These are phyloP conservation scores for Drosophila bifasciata DNA, from an alignment of 1,140 invertebrate species.

Conservation along the genomic window DNA sequence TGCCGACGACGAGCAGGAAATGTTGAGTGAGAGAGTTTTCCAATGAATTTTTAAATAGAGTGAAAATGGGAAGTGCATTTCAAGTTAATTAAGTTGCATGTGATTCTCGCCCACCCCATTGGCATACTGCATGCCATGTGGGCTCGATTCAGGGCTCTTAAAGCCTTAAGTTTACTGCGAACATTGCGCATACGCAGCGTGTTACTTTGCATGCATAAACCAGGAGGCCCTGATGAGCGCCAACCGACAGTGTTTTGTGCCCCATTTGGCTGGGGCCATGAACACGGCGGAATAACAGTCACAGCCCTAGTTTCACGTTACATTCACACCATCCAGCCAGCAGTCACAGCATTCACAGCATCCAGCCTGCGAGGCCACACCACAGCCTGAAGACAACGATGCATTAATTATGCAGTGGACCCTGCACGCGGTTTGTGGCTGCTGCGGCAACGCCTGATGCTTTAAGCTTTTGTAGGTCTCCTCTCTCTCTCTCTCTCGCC, in stretches of 20 bases:
- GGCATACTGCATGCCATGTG: constrained; percentile 2
- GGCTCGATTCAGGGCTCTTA: constrained; percentile 8
- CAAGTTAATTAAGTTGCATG: constrained; percentile 17
- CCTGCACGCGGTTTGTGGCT: constrained; percentile 14
- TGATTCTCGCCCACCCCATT: background rate
- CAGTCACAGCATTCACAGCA: constrained; percentile 2
- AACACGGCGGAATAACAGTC: background rate
- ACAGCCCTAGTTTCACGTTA: background rate
- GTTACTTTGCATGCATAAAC: constrained; percentile 75
- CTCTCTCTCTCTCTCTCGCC: background rate
- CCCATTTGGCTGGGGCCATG: constrained; percentile 46
- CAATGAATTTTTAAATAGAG: constrained; percentile 25
- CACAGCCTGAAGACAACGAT: constrained; percentile 41
- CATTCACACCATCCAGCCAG: background rate
- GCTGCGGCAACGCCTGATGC: background rate
- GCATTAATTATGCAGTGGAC: constrained; percentile 66
- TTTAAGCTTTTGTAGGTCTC: constrained; percentile 4
- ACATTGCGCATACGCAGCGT: constrained; percentile 70
- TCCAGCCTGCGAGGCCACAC: constrained; percentile 13
- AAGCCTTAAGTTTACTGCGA: constrained; percentile 34
- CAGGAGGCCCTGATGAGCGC: constrained; percentile 28
- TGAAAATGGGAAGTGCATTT: constrained; percentile 26
- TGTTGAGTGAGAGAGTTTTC: constrained; percentile 7
- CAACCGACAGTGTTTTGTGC: constrained; percentile 39
- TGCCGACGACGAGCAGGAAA: constrained; percentile 18